phyloP scores from a whole-genome alignment of 2,888 invertebrate species.

The Heliconius hortense region DNA sequence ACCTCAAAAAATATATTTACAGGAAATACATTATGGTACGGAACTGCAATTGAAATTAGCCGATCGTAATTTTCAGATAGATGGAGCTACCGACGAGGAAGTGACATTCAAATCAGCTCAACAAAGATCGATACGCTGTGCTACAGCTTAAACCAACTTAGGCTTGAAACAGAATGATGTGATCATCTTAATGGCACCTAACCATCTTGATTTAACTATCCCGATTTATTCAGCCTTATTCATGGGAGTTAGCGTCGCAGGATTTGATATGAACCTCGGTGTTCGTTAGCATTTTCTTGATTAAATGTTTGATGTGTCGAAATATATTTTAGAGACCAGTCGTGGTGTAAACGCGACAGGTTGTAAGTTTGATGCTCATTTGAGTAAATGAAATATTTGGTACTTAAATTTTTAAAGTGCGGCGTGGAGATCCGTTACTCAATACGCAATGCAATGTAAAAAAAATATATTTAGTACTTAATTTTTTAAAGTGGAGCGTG shows the following conservation, averaged over 20 bases:
- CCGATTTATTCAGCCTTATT: constrained; percentile 68
- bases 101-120: constrained; percentile 59
- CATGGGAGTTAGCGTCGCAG: constrained; percentile 55
- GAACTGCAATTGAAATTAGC: no score
- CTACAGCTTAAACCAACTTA: constrained; percentile 55
- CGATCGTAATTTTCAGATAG: constrained; percentile 50
- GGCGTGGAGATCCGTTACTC: no score
- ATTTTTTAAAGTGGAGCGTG: no score
- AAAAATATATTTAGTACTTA: no score
- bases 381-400: no score
- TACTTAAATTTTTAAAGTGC: no score
- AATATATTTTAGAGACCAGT: no score
- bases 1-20: no score
- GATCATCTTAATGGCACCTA: constrained; percentile 65
- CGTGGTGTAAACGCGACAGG: no score
- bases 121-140: constrained; percentile 55
- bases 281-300: constrained; percentile 49
- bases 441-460: no score
- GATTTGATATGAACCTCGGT: constrained; percentile 50
- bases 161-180: constrained; percentile 63
- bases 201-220: constrained; percentile 60
- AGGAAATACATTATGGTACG: no score
- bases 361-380: no score
- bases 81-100: constrained; percentile 55
- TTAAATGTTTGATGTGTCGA: not conserved